These are phyloP conservation scores for Ypsolopha scabrella DNA, from an alignment of 2,888 invertebrate genomes.

Conservation along the genomic window DNA sequence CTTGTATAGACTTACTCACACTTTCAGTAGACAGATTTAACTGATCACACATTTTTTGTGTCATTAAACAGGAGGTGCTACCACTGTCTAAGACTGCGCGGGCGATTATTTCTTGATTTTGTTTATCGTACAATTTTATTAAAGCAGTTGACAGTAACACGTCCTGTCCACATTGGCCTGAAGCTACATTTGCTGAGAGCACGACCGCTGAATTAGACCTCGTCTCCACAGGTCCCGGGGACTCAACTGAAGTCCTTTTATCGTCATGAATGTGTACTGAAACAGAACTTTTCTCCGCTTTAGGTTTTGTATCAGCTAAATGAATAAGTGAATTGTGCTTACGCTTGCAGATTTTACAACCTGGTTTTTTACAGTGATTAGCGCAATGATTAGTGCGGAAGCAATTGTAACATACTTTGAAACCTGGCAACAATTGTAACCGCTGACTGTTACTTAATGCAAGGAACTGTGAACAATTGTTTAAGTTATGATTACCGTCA, in stretches of 20 bases:
- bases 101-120: neutral
- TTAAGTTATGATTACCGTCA: neutral
- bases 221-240: no score
- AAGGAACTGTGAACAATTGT: neutral
- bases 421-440: constrained; percentile 1
- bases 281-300: no score
- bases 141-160: neutral
- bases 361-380: constrained; percentile 3
- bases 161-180: neutral
- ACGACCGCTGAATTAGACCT: no score
- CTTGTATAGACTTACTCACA: neutral
- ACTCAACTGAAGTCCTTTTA: no score
- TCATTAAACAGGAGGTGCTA: neutral
- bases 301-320: neutral
- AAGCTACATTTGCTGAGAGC: no score
- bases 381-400: constrained; percentile 5
- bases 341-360: constrained; percentile 6
- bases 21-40: neutral
- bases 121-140: neutral
- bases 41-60: neutral
- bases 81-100: constrained; percentile 6
- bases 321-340: neutral
- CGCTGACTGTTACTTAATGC: neutral
- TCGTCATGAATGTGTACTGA: no score
- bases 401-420: constrained; percentile 6